Base-by-base conservation (phyloP, 2,888 invertebrate species). In the Apodemia hepburni region DNA sequence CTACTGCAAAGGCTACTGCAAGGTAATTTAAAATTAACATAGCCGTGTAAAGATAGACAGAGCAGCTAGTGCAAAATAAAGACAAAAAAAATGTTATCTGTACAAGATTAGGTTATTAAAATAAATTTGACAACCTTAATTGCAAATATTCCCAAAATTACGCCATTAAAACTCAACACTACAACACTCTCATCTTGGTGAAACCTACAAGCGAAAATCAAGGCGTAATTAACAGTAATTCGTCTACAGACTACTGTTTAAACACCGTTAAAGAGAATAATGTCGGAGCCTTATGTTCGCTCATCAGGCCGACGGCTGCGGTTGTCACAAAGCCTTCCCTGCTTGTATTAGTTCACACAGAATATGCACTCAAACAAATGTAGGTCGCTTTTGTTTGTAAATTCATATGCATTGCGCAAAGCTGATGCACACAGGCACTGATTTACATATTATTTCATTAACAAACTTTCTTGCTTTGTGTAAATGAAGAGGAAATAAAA, bases 281-380 rank as follows among this genome's bases (percentile, higher is more conserved):
- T 57, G 57, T 57, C 27, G 57, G 57, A 57, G 57, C 57, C 29
- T 57, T 29, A 29, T 27, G 29, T 57, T 57, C 57, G 57, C 57
- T 57, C 57, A 57, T 57, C 54, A 29, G 54, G 54, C 27, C 29
- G 27, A 29, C 54, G 60, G 49, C 54, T 57, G 54, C 54, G 60
- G 60, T 60, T 38, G 35, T 38, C 61, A 61, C 61, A 61, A 54
- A 54, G 61, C 61, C 49, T 29, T 18, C 61, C 22, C 9, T 35
- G 35, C 60, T 60, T 33, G 54, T 54, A 61, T 54, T 54, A 61
- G 61, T 61, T 61, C 60, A 61, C 60, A 61, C 60, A 51, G 60
- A 61, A 61, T 61, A 61, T 51, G 60, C 51, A 51, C 51, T 61
- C 49, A 60, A 33, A 33, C 33, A 60, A 33, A 49, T 33, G 49